These are phyloP conservation scores for Chironomus tentans DNA, from an alignment of 2,888 invertebrate species.

Conservation along the genomic window DNA sequence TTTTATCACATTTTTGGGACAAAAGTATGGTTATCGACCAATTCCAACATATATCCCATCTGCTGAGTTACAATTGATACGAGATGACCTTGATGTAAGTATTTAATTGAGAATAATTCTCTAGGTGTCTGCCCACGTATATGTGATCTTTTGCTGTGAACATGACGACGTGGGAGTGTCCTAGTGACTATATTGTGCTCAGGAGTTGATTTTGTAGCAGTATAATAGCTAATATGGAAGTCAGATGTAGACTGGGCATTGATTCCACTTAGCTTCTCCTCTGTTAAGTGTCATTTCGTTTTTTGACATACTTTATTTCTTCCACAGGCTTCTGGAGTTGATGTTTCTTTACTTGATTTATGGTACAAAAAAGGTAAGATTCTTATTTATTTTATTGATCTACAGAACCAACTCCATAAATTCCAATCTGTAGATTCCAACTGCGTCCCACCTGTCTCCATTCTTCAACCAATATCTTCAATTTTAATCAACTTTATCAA, in stretches of 20 bases:
- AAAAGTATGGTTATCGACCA: slow-evolving; percentile 97
- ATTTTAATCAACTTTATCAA: slow-evolving; percentile 96
- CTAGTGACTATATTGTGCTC: too few species aligned
- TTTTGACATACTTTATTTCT: background rate
- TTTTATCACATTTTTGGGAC: slow-evolving; percentile 94
- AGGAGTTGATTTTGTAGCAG: too few species aligned
- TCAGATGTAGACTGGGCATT: too few species aligned
- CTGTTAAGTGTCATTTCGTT: too few species aligned
- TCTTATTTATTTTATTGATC: too few species aligned
- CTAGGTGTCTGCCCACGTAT: too few species aligned
- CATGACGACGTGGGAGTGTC: too few species aligned
- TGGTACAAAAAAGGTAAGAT: slow-evolving; percentile 74
- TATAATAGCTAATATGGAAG: too few species aligned
- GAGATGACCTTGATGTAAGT: slow-evolving; percentile 58
- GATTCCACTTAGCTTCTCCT: too few species aligned
- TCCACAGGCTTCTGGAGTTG: slow-evolving; percentile 63
- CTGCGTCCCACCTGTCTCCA: slow-evolving; percentile 89
- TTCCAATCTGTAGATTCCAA: slow-evolving; percentile 75
- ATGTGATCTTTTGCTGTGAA: too few species aligned
- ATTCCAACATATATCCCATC: slow-evolving; percentile 92
- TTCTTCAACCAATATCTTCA: slow-evolving; percentile 93
- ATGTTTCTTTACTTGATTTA: slow-evolving; percentile 72
- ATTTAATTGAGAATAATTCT: background rate
- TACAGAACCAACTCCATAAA: too few species aligned
- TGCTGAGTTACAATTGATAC: slow-evolving; percentile 68